phyloP scores from a whole-genome alignment of 2,797 vertebrate genomes.

The Pogonophryne albipinna region DNA sequence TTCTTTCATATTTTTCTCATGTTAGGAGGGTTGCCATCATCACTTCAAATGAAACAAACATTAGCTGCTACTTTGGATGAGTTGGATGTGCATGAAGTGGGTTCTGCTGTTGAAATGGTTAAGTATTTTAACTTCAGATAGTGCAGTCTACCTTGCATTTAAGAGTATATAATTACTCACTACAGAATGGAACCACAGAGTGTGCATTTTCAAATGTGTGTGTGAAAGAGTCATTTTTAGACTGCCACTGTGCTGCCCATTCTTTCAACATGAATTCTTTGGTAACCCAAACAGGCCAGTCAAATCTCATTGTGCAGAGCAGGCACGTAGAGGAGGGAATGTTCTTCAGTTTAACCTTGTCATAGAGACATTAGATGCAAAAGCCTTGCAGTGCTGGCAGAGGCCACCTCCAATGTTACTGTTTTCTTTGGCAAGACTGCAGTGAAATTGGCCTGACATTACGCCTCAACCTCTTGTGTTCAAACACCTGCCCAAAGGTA shows the following conservation, averaged over 20 bases:
- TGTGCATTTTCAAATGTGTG: constrained; percentile 18
- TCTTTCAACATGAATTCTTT: constrained; percentile 75
- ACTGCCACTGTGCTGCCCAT: constrained; percentile 51
- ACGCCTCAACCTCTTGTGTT: constrained; percentile 49
- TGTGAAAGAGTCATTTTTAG: constrained; percentile 53
- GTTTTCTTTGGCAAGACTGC: constrained; percentile 66
- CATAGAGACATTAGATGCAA: constrained; percentile 71
- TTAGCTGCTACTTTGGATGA: not conserved
- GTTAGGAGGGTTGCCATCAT: not conserved
- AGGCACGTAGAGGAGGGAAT: constrained; percentile 61
- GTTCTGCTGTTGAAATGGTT: not conserved
- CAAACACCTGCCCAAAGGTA: constrained; percentile 61
- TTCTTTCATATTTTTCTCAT: not conserved
- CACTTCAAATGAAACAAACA: constrained; percentile 1
- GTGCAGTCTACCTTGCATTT: constrained; percentile 20
- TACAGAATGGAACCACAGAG: constrained; percentile 4
- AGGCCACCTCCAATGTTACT: constrained; percentile 63
- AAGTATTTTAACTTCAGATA: constrained; percentile 3
- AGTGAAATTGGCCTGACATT: constrained; percentile 62
- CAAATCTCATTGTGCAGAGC: constrained; percentile 74
- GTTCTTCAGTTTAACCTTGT: constrained; percentile 83
- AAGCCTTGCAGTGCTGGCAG: constrained; percentile 67
- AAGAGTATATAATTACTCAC: constrained; percentile 16
- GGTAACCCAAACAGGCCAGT: constrained; percentile 57
- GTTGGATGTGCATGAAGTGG: not conserved